phyloP scores from a whole-genome alignment of 2,797 vertebrate genomes.

The Manis javanica region DNA sequence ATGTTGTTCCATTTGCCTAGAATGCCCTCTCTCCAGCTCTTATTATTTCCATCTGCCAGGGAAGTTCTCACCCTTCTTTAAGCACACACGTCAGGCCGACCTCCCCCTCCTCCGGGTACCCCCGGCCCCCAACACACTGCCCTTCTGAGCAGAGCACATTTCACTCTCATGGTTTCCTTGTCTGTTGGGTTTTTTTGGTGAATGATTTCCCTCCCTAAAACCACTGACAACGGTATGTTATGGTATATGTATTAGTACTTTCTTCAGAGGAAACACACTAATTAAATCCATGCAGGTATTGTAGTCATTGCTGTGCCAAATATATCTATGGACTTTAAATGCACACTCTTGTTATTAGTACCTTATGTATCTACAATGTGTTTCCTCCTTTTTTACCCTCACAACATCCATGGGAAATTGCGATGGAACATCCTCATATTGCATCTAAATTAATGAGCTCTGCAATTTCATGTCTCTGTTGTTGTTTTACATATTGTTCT shows the following conservation, averaged over 20 bases:
- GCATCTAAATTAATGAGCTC: background rate
- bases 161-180: background rate
- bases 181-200: background rate
- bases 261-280: background rate
- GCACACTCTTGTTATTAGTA: background rate
- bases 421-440: background rate
- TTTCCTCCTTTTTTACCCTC: background rate
- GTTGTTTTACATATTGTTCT: background rate
- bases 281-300: background rate
- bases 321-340: background rate
- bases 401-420: background rate
- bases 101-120: background rate
- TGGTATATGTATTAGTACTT: background rate
- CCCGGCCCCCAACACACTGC: background rate
- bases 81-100: background rate
- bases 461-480: background rate
- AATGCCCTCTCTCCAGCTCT: background rate
- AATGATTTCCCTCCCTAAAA: background rate
- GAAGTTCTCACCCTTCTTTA: slow-evolving; percentile 9
- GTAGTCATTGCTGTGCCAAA: background rate
- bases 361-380: background rate
- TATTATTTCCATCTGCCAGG: background rate
- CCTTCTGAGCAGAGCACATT: background rate
- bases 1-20: background rate
- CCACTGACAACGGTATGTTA: background rate